Evolutionary conservation across 2,797 vertebrate genomes (phyloP).

Genomic region (Denticeps clupeoides): DNA sequence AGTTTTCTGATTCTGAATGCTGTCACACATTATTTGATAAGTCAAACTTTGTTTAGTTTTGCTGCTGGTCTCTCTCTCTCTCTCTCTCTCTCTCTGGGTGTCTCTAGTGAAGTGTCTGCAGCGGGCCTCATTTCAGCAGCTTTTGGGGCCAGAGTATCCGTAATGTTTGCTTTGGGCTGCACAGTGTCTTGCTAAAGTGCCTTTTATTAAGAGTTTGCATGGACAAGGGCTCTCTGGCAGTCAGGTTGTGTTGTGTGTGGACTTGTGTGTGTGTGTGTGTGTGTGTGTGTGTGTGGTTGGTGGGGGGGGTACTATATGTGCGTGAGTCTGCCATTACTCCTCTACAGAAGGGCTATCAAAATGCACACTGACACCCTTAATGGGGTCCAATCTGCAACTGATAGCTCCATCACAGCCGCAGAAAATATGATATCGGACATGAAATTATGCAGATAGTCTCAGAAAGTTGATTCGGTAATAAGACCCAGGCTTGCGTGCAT

Average conservation of each 20-base stretch:
- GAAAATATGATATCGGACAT: constrained; percentile 16
- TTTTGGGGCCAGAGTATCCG: constrained; percentile 22
- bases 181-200: constrained; percentile 31
- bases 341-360: constrained; percentile 21
- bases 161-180: constrained; percentile 33
- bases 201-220: constrained; percentile 33
- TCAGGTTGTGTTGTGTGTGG: not conserved
- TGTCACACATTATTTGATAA: not conserved
- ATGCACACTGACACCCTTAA: constrained; percentile 22
- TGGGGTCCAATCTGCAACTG: constrained; percentile 24
- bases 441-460: constrained; percentile 19
- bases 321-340: constrained; percentile 15
- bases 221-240: constrained; percentile 21
- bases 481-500: constrained; percentile 1
- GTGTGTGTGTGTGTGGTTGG: constrained; percentile 8
- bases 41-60: not conserved
- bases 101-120: constrained; percentile 13
- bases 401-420: constrained; percentile 21
- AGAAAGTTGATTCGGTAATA: constrained; percentile 5
- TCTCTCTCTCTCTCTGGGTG: not conserved
- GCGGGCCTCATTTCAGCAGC: constrained; percentile 10
- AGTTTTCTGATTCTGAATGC: not conserved
- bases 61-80: not conserved
- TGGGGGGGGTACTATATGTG: constrained; percentile 4
- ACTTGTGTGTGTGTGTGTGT: not conserved